Evolutionary conservation across 2,113 vertebrate genomes (phyloP), one percentile per base, ranked within the genome.

Genomic region (Oryzias woworae): DNA sequence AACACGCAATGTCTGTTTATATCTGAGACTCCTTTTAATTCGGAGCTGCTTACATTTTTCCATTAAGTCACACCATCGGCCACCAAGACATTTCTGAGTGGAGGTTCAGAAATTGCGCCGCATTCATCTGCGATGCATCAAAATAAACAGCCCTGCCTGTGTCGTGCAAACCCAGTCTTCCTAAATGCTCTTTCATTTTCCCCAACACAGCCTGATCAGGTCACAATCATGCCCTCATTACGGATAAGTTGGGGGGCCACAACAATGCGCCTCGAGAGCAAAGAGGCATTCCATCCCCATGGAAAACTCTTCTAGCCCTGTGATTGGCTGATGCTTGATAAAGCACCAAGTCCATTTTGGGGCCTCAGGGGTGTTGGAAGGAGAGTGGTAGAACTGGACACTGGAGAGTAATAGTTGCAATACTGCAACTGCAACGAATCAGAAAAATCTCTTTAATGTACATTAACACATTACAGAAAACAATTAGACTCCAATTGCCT

Each of bases 241-340:
- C 59, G 63, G 67, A 63, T 81, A 80, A 62, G 77, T 85, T 73
- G 68, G 71, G 71, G 68, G 73, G 52, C 59, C 53, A 15, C 53
- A 59, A 90, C 84, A 91, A 88, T 85, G 75, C 71, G 71, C 59
- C 72, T 73, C 70, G 66, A 70, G 54, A 77, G 57, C 51, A 66
- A 69, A 87, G 78, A 73, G 78, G 82, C 85, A 91, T 90, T 88
- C 90, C 87, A 84, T 91, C 50, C 4, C 90, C 89, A 90, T 87
- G 83, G 90, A 87, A 85, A 68, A 66, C 62, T 58, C 69, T 75
- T 42, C 49, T 4, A 31, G 58, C 80, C 53, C 85, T 49, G 62
- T 67, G 78, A 87, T 86, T 90, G 86, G 86, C 80, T 69, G 18
- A 13, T 5, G 59, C 62, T 65, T 80, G 63, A 85, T 82, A 85